These are phyloP conservation scores for Macrotrachela quadricornifera DNA, from an alignment of 1,140 invertebrate genomes.

Conservation along the genomic window DNA sequence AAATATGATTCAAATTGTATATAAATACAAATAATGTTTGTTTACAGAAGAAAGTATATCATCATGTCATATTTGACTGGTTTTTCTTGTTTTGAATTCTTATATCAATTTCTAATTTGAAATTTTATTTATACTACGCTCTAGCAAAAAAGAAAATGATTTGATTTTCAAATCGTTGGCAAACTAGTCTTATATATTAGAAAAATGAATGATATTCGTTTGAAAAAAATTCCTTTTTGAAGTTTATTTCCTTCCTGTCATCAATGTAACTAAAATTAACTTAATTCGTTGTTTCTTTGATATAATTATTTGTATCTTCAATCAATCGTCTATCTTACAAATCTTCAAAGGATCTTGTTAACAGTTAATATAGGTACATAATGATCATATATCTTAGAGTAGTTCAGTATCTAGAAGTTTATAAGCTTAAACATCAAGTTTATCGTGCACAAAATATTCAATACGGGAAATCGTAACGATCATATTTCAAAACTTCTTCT, in stretches of 20 bases:
- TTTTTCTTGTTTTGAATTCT: too few relatives aligned
- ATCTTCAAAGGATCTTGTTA: slow-evolving; percentile 33
- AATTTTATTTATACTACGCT: slow-evolving; percentile 27
- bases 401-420: slow-evolving; percentile 61
- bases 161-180: slow-evolving; percentile 83
- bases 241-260: too few relatives aligned
- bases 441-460: slow-evolving; percentile 66
- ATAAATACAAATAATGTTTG: slow-evolving; percentile 37
- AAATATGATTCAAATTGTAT: slow-evolving; percentile 45
- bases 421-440: slow-evolving; percentile 60
- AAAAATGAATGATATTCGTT: too few relatives aligned
- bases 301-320: too few relatives aligned
- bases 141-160: slow-evolving; percentile 52
- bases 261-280: too few relatives aligned
- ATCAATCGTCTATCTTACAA: slow-evolving; percentile 10
- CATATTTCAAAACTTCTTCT: slow-evolving; percentile 59
- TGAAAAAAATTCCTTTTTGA: too few relatives aligned
- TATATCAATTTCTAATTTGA: too few relatives aligned
- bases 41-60: too few relatives aligned
- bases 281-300: too few relatives aligned
- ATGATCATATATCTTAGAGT: slow-evolving; percentile 88
- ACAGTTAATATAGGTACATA: slow-evolving; percentile 66
- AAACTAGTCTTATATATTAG: too few relatives aligned
- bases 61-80: too few relatives aligned
- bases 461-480: slow-evolving; percentile 62